These are phyloP conservation scores for Drepana arcuata DNA, from an alignment of 1,140 invertebrate genomes.

Conservation along the genomic window DNA sequence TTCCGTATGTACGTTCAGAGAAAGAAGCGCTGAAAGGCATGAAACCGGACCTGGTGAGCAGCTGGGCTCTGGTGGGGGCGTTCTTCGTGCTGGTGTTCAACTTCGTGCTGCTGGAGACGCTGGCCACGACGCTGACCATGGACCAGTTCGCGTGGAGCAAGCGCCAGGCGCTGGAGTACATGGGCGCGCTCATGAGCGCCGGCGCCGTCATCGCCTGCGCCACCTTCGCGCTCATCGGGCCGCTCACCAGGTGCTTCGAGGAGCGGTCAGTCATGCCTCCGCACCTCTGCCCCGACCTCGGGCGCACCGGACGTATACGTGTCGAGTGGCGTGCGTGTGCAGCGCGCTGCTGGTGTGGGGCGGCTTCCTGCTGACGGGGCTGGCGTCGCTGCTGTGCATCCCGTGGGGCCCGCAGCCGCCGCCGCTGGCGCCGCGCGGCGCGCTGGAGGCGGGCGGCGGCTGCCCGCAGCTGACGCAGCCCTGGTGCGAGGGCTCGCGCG, in stretches of 20 bases:
- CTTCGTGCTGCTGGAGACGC: conserved; percentile 91
- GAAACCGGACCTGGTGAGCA: conserved; percentile 83
- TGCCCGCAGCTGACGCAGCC: conserved; percentile 78
- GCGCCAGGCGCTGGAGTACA: conserved; percentile 82
- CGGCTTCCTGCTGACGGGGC: conserved; percentile 84
- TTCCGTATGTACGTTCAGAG: too few species aligned
- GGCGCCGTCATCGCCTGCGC: conserved; percentile 83
- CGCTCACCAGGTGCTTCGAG: conserved; percentile 80
- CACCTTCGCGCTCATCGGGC: conserved; percentile 81
- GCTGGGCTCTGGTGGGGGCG: conserved; percentile 83
- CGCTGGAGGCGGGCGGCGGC: conserved; percentile 61
- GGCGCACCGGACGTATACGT: too few species aligned
- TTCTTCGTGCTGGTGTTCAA: conserved; percentile 92
- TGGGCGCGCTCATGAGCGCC: conserved; percentile 85
- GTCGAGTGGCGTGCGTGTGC: conserved; percentile 27
- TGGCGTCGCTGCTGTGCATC: conserved; percentile 81
- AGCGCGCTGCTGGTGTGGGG: conserved; percentile 83
- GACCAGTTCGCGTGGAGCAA: conserved; percentile 93
- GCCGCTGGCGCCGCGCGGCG: conserved; percentile 29
- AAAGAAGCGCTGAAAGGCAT: conserved; percentile 80
- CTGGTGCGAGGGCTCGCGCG: conserved; percentile 85
- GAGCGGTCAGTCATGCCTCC: conserved; percentile 74
- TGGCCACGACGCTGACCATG: conserved; percentile 89
- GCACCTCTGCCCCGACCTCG: too few species aligned
- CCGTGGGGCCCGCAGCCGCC: conserved; percentile 82